These are phyloP conservation scores for Emydura subglobosa DNA, from an alignment of 2,113 vertebrate genomes.

Conservation along the genomic window DNA sequence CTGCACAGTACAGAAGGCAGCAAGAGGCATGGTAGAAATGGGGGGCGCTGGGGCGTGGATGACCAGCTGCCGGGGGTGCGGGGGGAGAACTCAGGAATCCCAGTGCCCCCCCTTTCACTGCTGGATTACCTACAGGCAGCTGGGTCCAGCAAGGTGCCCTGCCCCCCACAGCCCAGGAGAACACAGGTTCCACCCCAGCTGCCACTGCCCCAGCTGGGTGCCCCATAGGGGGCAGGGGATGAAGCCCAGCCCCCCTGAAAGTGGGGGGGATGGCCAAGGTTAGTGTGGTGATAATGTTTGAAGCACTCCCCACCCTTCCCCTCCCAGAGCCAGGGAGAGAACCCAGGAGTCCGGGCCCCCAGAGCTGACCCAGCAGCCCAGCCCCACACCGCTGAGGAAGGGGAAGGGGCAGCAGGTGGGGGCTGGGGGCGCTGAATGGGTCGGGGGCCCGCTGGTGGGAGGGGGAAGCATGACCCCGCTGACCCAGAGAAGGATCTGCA, in stretches of 20 bases:
- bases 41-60: background rate
- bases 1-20: background rate
- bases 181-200: conserved; percentile 8
- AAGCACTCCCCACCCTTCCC: background rate
- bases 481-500: too few species aligned
- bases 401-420: too few species aligned
- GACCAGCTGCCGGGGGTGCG: background rate
- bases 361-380: too few species aligned
- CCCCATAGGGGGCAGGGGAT: too few species aligned
- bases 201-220: background rate
- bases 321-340: too few species aligned
- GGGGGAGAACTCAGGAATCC: background rate
- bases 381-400: background rate
- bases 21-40: background rate
- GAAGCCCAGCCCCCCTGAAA: background rate
- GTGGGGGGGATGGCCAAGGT: background rate
- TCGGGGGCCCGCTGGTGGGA: too few species aligned
- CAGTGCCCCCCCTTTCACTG: too few species aligned
- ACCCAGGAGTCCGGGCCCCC: too few species aligned
- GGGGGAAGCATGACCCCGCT: too few species aligned
- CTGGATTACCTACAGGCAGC: background rate
- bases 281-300: too few species aligned
- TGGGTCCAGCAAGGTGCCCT: background rate
- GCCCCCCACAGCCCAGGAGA: background rate
- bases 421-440: too few species aligned